Evolutionary conservation across 64 coral and sea anemone genomes (phyloP).

Genomic region (Catalaphyllia jardinei): DNA sequence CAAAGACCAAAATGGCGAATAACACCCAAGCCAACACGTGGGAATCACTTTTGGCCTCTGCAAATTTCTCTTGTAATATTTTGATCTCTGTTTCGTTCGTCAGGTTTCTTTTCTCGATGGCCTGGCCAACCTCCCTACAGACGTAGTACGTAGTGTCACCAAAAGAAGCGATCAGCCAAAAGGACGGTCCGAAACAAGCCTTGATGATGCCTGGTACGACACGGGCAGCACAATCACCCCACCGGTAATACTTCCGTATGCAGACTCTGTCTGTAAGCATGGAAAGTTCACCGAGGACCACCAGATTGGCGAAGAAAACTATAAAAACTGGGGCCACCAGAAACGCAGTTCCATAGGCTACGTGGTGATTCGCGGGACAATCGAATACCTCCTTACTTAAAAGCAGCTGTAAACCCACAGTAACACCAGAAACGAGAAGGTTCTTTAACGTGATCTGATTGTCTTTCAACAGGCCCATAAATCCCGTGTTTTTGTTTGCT

Average conservation of each 20-base stretch:
- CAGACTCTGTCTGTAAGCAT: background rate
- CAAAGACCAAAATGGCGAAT: background rate
- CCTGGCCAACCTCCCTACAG: conserved; percentile 6
- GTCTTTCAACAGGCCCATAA: background rate
- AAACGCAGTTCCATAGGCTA: background rate
- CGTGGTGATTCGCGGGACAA: background rate
- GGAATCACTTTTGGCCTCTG: conserved; percentile 15
- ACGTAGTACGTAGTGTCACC: background rate
- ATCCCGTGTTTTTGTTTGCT: background rate
- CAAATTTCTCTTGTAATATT: background rate
- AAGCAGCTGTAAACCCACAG: background rate
- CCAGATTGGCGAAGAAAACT: background rate
- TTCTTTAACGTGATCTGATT: conserved; percentile 9
- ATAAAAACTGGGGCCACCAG: background rate
- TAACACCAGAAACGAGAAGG: background rate
- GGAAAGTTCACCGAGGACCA: background rate
- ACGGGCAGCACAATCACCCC: background rate
- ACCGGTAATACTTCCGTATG: background rate
- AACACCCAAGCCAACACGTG: conserved; percentile 21
- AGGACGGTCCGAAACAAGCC: conserved; percentile 7
- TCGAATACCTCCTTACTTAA: background rate
- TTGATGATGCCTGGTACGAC: background rate
- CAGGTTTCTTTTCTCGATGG: conserved; percentile 26
- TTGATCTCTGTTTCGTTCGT: conserved; percentile 3
- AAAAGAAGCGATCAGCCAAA: conserved; percentile 28